These are phyloP conservation scores for Miichthys miiuy DNA, from an alignment of 2,797 vertebrate species.

Conservation along the genomic window DNA sequence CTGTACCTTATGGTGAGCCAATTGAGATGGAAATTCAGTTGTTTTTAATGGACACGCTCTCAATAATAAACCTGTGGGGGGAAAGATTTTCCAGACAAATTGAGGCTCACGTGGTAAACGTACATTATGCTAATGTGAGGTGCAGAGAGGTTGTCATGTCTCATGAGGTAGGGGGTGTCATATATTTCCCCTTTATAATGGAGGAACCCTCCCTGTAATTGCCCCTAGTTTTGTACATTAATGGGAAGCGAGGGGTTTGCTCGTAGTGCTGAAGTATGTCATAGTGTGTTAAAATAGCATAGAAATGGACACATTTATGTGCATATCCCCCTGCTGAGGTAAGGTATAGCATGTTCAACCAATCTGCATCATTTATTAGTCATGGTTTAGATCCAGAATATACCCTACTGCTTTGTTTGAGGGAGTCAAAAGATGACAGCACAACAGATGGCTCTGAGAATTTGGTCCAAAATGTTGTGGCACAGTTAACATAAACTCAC, in stretches of 20 bases:
- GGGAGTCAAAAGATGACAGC: constrained; percentile 38
- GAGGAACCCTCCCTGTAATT: constrained; percentile 69
- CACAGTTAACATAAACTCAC: constrained; percentile 39
- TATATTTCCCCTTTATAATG: constrained; percentile 64
- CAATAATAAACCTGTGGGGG: constrained; percentile 80
- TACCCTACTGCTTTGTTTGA: constrained; percentile 32
- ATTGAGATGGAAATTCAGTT: constrained; percentile 85
- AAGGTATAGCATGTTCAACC: constrained; percentile 24
- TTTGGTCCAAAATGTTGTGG: constrained; percentile 32
- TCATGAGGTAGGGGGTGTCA: constrained; percentile 62
- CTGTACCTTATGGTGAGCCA: constrained; percentile 70
- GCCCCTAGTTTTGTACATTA: constrained; percentile 66
- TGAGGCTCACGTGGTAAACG: constrained; percentile 71
- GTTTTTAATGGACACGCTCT: constrained; percentile 82
- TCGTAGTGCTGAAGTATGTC: constrained; percentile 46
- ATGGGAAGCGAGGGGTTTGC: constrained; percentile 59
- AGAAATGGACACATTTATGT: constrained; percentile 31
- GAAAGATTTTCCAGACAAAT: constrained; percentile 81
- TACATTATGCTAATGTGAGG: constrained; percentile 82
- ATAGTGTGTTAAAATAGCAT: constrained; percentile 51
- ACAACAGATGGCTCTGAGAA: constrained; percentile 60
- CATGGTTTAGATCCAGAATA: constrained; percentile 39
- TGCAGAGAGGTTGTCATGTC: constrained; percentile 64
- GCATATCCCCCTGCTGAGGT: constrained; percentile 23
- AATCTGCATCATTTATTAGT: constrained; percentile 51